Evolutionary conservation across 2,888 invertebrate genomes (phyloP).

Genomic region (Tanypteryx hageni): DNA sequence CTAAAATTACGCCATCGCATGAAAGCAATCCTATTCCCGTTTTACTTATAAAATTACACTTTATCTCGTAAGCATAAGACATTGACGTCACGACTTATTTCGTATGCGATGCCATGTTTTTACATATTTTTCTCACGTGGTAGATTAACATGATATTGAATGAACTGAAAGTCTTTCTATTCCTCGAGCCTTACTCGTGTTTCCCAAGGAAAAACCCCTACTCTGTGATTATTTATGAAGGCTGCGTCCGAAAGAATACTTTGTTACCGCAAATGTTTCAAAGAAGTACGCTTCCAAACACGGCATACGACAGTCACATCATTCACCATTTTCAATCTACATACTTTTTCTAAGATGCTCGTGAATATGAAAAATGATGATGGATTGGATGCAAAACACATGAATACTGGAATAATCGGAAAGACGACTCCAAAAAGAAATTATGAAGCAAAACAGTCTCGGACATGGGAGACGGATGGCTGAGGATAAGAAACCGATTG

Average conservation of each 20-base stretch:
- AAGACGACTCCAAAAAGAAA: neutral
- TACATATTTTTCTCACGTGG: too few species aligned
- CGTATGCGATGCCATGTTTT: too few species aligned
- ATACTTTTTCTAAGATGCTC: neutral
- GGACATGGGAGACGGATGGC: neutral
- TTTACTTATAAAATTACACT: too few species aligned
- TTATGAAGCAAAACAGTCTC: neutral
- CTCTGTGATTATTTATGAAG: too few species aligned
- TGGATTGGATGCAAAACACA: conserved; percentile 13
- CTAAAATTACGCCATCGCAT: too few species aligned
- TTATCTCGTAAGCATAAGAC: too few species aligned
- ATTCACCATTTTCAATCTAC: neutral
- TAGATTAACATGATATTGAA: too few species aligned
- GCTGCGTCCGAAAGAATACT: neutral
- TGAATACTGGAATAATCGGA: conserved; percentile 9
- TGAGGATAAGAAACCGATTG: neutral
- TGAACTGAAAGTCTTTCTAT: too few species aligned
- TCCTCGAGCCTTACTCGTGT: too few species aligned
- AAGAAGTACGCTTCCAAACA: neutral
- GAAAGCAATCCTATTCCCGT: too few species aligned
- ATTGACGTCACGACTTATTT: too few species aligned
- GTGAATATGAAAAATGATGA: conserved; percentile 14
- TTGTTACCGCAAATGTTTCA: neutral
- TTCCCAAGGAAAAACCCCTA: too few species aligned
- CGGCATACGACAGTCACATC: neutral